Percentiles rank a stretch among this genome's conserved stretches.
These are phyloP conservation scores for Lepidochrysops patricia DNA, from an alignment of 2,888 invertebrate species.

Conservation along the genomic window DNA sequence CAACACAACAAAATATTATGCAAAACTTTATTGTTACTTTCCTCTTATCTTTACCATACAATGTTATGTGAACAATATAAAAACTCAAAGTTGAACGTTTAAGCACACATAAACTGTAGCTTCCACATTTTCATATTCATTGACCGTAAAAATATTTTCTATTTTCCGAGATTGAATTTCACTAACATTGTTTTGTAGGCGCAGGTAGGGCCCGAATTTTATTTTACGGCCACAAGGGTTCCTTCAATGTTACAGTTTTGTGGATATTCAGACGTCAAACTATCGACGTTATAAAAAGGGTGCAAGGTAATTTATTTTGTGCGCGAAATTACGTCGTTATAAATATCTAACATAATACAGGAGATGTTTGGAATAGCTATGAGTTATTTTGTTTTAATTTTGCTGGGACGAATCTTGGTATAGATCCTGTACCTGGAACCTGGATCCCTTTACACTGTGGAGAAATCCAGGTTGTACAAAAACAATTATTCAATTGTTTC, in stretches of 20 bases:
- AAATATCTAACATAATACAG: not conserved
- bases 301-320: not conserved
- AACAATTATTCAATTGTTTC: too few relatives aligned
- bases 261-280: conserved; percentile 24
- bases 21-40: not conserved
- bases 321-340: not conserved
- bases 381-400: not conserved
- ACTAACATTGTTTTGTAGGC: conserved; percentile 61
- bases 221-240: conserved; percentile 36
- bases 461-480: too few relatives aligned
- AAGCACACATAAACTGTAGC: conserved; percentile 44
- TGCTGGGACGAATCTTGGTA: too few relatives aligned
- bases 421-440: too few relatives aligned
- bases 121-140: conserved; percentile 65
- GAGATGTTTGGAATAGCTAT: not conserved
- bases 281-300: conserved; percentile 21
- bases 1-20: not conserved
- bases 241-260: conserved; percentile 28
- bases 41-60: not conserved
- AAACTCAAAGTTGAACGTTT: conserved; percentile 34
- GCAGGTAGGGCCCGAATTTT: conserved; percentile 51
- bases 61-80: conserved; percentile 17
- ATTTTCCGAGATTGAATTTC: conserved; percentile 68
- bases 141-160: conserved; percentile 70
- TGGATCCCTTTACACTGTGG: too few relatives aligned